A percentile compares a stretch with the other conserved stretches of the same genome.
Conservation (phyloP, 2,113 vertebrate genomes). For the Cryptoleucopteryx plumbea region DNA sequence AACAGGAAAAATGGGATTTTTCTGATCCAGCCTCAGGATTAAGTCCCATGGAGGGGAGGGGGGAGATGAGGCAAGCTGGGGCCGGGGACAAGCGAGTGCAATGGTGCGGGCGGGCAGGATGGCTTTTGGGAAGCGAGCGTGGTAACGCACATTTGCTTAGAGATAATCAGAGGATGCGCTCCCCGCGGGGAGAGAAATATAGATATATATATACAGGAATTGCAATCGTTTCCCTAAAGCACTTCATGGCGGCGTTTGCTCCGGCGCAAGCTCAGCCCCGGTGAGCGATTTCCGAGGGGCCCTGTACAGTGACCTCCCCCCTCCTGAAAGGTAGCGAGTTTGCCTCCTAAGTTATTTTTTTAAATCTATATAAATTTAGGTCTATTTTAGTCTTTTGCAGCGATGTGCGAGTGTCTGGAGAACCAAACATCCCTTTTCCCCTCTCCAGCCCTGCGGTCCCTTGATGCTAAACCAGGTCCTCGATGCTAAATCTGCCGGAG, state of each 20-base stretch:
- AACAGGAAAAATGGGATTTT: neutral
- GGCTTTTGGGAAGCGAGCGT: neutral
- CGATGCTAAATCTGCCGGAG: rapidly evolving
- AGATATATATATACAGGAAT: neutral
- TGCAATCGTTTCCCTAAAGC: neutral
- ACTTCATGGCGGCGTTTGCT: neutral
- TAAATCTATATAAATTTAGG: slow-evolving; percentile 53
- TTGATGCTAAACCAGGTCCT: neutral
- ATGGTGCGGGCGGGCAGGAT: too few relatives aligned
- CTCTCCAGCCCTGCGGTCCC: neutral
- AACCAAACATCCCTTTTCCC: neutral
- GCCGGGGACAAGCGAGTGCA: too few relatives aligned
- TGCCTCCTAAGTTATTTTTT: slow-evolving; percentile 63
- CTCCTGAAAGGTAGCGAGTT: neutral
- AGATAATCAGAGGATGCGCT: slow-evolving; percentile 20
- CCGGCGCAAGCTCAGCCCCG: neutral
- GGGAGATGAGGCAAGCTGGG: neutral
- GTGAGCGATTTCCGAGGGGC: neutral
- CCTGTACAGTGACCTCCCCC: neutral
- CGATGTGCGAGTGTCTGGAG: slow-evolving; percentile 58
- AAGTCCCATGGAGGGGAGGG: neutral
- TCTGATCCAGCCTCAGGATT: neutral
- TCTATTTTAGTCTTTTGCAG: slow-evolving; percentile 60
- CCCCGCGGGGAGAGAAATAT: neutral
- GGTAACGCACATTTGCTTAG: neutral